phyloP scores from a whole-genome alignment of 2,113 vertebrate species.

The Bambusicola thoracicus region DNA sequence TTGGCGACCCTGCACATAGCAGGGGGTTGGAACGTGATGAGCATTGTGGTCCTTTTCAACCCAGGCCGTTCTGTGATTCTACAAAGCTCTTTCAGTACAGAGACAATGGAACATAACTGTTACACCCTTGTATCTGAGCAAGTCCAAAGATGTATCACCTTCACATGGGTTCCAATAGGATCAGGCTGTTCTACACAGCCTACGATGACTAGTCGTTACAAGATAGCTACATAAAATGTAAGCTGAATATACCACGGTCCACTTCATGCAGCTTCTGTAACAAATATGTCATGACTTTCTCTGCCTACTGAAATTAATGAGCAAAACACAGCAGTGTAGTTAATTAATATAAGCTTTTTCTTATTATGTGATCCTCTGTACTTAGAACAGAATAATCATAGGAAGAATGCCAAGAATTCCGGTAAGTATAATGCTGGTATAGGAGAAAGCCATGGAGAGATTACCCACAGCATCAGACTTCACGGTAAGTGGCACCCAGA shows the following conservation, averaged over 20 bases:
- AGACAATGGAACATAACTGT: not conserved
- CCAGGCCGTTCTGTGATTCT: too few relatives aligned
- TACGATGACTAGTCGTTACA: not conserved
- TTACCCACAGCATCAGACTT: not conserved
- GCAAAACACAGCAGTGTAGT: not conserved
- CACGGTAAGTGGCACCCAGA: not conserved
- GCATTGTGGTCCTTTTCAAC: too few relatives aligned
- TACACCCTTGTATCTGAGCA: not conserved
- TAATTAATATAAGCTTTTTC: not conserved
- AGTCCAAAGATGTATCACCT: not conserved
- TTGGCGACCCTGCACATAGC: too few relatives aligned
- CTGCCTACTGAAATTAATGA: not conserved
- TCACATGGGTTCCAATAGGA: rapidly evolving
- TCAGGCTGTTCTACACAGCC: not conserved
- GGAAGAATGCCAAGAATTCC: not conserved
- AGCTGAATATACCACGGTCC: not conserved
- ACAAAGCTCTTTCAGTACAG: not conserved
- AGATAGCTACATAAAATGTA: rapidly evolving
- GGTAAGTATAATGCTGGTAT: not conserved
- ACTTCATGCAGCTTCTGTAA: not conserved
- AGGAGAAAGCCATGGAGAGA: not conserved
- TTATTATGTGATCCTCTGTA: not conserved
- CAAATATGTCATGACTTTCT: not conserved
- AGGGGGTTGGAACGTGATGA: too few relatives aligned
- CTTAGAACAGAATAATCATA: not conserved